These are phyloP conservation scores for Epicauta chinensis DNA, from an alignment of 1,140 invertebrate genomes.

Conservation along the genomic window DNA sequence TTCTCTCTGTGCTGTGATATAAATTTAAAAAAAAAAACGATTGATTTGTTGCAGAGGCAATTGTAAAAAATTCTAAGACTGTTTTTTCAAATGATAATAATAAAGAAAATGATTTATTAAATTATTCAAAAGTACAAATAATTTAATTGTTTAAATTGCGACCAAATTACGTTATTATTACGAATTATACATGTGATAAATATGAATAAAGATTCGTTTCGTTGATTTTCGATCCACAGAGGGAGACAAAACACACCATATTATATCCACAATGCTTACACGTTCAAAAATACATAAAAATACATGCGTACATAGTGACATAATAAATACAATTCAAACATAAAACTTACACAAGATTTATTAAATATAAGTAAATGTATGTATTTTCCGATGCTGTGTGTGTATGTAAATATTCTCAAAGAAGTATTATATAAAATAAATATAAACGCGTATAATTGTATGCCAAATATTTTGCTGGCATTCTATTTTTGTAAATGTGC, in stretches of 20 bases:
- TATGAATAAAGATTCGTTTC: conserved; percentile 5
- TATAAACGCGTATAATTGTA: conserved; percentile 38
- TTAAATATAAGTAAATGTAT: conserved; percentile 40
- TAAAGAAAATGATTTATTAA: no score
- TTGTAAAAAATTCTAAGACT: no score
- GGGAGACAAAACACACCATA: conserved; percentile 33
- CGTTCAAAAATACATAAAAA: conserved; percentile 43
- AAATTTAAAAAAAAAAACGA: not conserved
- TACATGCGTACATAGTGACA: conserved; percentile 32
- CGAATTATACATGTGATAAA: conserved; percentile 1
- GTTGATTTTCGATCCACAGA: conserved; percentile 25
- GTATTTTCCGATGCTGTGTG: conserved; percentile 43
- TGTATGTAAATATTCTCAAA: conserved; percentile 24
- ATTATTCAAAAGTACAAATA: no score
- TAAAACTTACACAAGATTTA: conserved; percentile 29
- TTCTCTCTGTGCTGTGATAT: conserved; percentile 36
- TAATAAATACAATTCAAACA: conserved; percentile 14
- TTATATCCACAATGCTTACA: conserved; percentile 39
- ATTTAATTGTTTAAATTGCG: not conserved
- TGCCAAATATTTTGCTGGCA: conserved; percentile 36
- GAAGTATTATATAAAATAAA: conserved; percentile 33
- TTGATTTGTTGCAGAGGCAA: no score
- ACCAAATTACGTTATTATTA: no score
- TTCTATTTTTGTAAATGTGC: conserved; percentile 25
- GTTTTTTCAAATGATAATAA: no score